Conservation (phyloP, 92 coral and sea anemone species). For the Paramuricea clavata region DNA sequence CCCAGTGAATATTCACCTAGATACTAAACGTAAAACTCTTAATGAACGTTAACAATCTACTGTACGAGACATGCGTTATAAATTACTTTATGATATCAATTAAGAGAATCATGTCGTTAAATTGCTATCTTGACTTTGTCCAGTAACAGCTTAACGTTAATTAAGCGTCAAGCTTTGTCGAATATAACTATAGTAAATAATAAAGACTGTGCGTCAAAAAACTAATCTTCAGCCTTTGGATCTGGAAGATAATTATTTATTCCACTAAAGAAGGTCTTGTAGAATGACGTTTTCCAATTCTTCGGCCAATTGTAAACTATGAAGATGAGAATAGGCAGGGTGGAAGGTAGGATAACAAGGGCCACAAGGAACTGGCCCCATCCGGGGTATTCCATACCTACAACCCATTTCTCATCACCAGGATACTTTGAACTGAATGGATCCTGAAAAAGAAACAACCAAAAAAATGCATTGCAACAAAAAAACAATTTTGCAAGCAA, state of each 20-base stretch:
- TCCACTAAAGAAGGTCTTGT: slow-evolving; percentile 35
- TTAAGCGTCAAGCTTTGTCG: no score
- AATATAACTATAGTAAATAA: no score
- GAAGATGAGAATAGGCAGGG: slow-evolving; percentile 30
- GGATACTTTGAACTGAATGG: slow-evolving; percentile 34
- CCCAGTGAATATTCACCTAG: no score
- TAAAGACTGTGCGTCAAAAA: not conserved
- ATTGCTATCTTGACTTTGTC: no score
- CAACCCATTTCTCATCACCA: slow-evolving; percentile 8
- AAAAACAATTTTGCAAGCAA: no score
- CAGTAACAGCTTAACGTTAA: no score
- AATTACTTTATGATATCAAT: no score
- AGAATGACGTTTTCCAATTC: slow-evolving; percentile 33
- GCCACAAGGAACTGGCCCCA: slow-evolving; percentile 50
- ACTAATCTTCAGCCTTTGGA: slow-evolving; percentile 10
- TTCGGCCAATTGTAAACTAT: slow-evolving; percentile 33
- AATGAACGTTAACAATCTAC: no score
- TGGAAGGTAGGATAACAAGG: slow-evolving; percentile 27
- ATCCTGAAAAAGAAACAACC: not conserved
- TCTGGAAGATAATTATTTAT: slow-evolving; percentile 44
- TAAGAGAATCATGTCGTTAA: no score
- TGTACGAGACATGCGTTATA: no score
- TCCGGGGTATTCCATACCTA: slow-evolving; percentile 26
- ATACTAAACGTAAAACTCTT: no score
- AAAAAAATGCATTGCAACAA: no score